Conservation (phyloP, 2,797 vertebrate species). For the Paedocypris micromegethes region DNA sequence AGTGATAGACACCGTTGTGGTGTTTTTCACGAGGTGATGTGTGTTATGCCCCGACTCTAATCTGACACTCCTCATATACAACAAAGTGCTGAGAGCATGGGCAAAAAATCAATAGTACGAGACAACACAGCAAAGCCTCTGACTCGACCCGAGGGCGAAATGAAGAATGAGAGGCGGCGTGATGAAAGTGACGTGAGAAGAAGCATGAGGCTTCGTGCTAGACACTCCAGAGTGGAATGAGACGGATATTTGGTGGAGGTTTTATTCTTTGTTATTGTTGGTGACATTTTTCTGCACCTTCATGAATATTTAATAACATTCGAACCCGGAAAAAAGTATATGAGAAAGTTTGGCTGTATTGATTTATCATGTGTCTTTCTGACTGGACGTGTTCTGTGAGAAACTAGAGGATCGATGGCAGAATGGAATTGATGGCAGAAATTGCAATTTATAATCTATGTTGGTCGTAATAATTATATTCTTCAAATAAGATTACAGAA, state of each 20-base stretch:
- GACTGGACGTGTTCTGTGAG: not conserved
- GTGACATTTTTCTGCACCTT: slow-evolving; percentile 33
- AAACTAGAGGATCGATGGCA: not conserved
- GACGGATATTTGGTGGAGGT: slow-evolving; percentile 36
- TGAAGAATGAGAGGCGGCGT: slow-evolving; percentile 34
- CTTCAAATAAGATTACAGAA: no score
- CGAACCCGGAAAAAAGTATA: slow-evolving; percentile 35
- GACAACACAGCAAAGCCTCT: slow-evolving; percentile 50
- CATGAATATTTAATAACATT: slow-evolving; percentile 55
- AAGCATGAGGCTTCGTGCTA: slow-evolving; percentile 34
- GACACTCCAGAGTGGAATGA: slow-evolving; percentile 29
- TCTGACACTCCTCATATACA: slow-evolving; percentile 41
- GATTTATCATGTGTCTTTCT: slow-evolving; percentile 27
- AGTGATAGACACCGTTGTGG: slow-evolving; percentile 19
- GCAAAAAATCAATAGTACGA: slow-evolving; percentile 66
- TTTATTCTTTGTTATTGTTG: slow-evolving; percentile 16
- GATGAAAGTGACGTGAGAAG: slow-evolving; percentile 33
- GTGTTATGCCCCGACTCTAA: slow-evolving; percentile 18
- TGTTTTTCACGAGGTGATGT: slow-evolving; percentile 14
- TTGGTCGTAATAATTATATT: no score
- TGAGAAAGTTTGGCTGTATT: slow-evolving; percentile 35
- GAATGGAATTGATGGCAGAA: slow-evolving; percentile 17
- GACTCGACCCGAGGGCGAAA: slow-evolving; percentile 54
- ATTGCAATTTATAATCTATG: no score
- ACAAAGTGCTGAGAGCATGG: slow-evolving; percentile 52